Evolutionary conservation across 2,113 vertebrate genomes (phyloP), one percentile per base, ranked within the genome.

Genomic region (Apeltes quadracus): DNA sequence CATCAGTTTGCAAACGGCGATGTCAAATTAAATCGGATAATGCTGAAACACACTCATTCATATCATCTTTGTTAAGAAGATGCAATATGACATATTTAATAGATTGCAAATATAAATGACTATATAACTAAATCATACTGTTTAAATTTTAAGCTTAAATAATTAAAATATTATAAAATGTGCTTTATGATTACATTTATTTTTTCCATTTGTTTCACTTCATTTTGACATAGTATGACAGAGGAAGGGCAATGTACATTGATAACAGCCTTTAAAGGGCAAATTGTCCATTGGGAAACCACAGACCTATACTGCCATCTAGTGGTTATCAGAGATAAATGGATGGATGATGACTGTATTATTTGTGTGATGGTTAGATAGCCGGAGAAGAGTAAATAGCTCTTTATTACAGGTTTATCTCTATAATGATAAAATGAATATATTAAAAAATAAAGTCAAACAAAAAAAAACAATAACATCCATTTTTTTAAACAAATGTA

Each of bases 301-400:
- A 72, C 75, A 82, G 88, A 67, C 79, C 58, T 91, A 36, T 84
- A 91, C 77, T 90, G 94, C 90, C 93, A 93, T 90, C 93, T 93
- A 83, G 86, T 91, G 94, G 82, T 61, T 0, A 34, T 15, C 2
- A 22, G 7, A 74, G 22, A 50, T 51, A 22, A 16, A 29, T 55
- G 22, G 23, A 58, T 8, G 14, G n/a, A 50, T 36, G 14, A 11
- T 34, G 32, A 34, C 32, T 34, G 4, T 29, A 57, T 68, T 50
- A 53, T 4, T 32, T 55, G 18, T 41, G 58, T 77, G 38, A 48
- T 75, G 27, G 23, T 78, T 32, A 27, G 51, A 75, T 59, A 7
- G 36, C 41, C 56, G 44, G 25, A 48, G 25, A 44, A 39, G 22
- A 0, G 20, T 43, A 53, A 22, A 58, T 41, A 56, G 43, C 32